Evolutionary conservation across 2,888 invertebrate species (phyloP).

Genomic region (Ormyrus labotus): DNA sequence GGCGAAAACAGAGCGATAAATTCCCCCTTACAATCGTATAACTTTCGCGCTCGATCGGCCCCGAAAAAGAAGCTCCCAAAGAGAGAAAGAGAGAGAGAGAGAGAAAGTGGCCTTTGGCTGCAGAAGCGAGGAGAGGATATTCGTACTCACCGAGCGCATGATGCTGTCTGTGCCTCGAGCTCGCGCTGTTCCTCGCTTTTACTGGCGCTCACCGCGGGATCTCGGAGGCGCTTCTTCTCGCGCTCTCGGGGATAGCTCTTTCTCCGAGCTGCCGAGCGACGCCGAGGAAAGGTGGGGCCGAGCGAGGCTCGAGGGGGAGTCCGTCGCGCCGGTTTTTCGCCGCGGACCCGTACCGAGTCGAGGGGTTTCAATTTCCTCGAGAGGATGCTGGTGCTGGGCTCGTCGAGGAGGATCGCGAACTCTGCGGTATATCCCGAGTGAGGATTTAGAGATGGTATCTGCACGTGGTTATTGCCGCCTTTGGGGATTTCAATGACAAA

Average conservation of each 20-base stretch:
- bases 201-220: slow-evolving; percentile 49
- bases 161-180: slow-evolving; percentile 72
- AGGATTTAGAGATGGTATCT: no score
- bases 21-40: no score
- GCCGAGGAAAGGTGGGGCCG: background rate
- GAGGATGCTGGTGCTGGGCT: no score
- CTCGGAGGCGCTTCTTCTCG: slow-evolving; percentile 9
- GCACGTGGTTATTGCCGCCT: no score
- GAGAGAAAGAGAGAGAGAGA: slow-evolving; percentile 47
- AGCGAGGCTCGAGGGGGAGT: no score
- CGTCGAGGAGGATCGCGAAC: no score
- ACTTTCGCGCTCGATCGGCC: background rate
- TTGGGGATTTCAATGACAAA: no score
- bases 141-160: slow-evolving; percentile 75
- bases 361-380: no score
- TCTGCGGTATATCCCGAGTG: no score
- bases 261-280: background rate
- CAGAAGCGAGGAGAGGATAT: slow-evolving; percentile 58
- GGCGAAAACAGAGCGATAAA: no score
- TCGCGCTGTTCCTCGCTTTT: slow-evolving; percentile 68
- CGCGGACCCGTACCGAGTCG: no score
- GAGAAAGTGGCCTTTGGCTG: slow-evolving; percentile 34
- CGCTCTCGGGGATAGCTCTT: background rate
- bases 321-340: no score
- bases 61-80: background rate